Percentiles rank a stretch among this genome's conserved stretches.
Evolutionary conservation across 2,888 invertebrate genomes (phyloP).

Genomic region (Rambutsinella grinnellia): DNA sequence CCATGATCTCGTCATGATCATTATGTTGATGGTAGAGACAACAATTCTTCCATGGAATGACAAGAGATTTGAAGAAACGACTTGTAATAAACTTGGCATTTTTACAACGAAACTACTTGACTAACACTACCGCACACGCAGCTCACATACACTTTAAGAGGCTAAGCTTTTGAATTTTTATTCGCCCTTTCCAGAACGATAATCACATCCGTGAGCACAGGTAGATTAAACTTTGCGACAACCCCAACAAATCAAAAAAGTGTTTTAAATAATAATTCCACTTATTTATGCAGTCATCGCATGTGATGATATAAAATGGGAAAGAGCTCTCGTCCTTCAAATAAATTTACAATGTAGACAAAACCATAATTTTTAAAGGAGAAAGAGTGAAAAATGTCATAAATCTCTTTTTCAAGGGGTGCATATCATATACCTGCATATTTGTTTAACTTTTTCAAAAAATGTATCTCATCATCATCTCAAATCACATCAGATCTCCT

Average conservation of each 20-base stretch:
- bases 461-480: neutral
- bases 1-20: neutral
- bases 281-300: neutral
- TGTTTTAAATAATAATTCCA: neutral
- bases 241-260: neutral
- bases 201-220: neutral
- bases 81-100: neutral
- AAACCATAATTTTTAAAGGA: neutral
- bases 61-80: too few relatives aligned
- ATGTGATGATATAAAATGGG: neutral
- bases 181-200: neutral
- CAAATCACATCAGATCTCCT: neutral
- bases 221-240: neutral
- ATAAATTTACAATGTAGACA: neutral
- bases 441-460: neutral
- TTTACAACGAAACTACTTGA: neutral
- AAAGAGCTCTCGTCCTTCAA: neutral
- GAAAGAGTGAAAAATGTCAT: neutral
- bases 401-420: neutral
- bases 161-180: too few relatives aligned
- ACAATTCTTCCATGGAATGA: too few relatives aligned
- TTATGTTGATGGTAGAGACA: conserved; percentile 1
- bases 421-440: neutral
- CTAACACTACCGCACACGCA: neutral
- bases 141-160: too few relatives aligned